Evolutionary conservation across 2,888 invertebrate genomes (phyloP), one percentile per base, ranked within the genome.

Genomic region (Julus scanicus): DNA sequence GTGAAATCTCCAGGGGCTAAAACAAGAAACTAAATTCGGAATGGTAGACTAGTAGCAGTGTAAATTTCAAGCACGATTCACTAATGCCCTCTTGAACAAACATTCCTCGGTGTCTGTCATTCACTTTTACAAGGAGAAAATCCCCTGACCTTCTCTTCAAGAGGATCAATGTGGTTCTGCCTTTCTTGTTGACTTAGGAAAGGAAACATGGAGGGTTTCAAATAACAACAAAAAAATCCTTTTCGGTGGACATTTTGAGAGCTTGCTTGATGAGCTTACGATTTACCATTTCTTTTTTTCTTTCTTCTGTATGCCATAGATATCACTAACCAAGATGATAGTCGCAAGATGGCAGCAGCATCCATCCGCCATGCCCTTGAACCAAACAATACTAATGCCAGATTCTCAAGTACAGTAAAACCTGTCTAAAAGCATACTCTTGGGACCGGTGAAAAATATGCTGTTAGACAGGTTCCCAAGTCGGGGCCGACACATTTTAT

Each of bases 171-270:
- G 71, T 71, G 71, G 71, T 71, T 71, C 71, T 71, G 71, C 71
- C 71, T 71, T 71, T 71, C 71, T 71, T 84, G 84, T 84, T 84
- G 84, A 84, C 84, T 84, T 84, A 40, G 48, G 84, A 84, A 84
- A 84, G n/a, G 84, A 84, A 84, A 84, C 48, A 84, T 40, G 84
- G 48, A 84, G 84, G 71, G 71, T 71, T 71, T 71, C 71, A 71
- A 71, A 71, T 71, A 71, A 71, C 71, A 71, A 71, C 71, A 71
- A 71, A 71, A 63, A 71, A 71, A 71, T n/a, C n/a, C 29, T n/a
- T 71, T 71, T 71, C 29, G 71, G 71, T 71, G 71, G 71, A 71
- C 71, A 71, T 71, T 71, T 71, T 71, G 71, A 71, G 71, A 71
- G 71, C 71, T 71, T 5, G 71, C 71, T 71, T 71, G 71, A 71